phyloP scores from a whole-genome alignment of 2,888 invertebrate genomes.

The Mesoligia furuncula region DNA sequence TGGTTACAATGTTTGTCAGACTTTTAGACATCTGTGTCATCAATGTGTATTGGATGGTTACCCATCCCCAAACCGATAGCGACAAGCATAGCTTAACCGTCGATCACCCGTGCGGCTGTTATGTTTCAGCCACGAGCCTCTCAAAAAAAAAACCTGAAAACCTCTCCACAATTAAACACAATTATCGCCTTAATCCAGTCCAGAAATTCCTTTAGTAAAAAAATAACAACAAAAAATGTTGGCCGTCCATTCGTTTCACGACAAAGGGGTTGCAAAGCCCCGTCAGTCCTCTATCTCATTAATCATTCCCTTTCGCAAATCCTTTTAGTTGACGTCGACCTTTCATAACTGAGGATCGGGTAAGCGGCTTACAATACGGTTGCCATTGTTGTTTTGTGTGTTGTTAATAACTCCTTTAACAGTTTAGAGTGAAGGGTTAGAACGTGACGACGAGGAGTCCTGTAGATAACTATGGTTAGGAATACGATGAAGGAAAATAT shows the following conservation, averaged over 20 bases:
- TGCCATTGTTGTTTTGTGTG: conserved; percentile 26
- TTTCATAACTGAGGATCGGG: conserved; percentile 69
- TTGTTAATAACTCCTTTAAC: conserved; percentile 33
- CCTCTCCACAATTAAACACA: background rate
- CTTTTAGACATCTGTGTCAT: background rate
- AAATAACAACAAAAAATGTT: conserved; percentile 36
- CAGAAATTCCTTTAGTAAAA: conserved; percentile 23
- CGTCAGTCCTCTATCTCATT: conserved; percentile 70
- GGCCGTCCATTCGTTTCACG: conserved; percentile 34
- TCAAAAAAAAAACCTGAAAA: background rate
- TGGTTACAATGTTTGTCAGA: background rate
- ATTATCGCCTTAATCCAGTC: conserved; percentile 32
- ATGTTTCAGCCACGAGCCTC: background rate
- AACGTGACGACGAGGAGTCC: background rate
- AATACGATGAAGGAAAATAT: background rate
- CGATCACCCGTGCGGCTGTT: background rate
- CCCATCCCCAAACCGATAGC: no score
- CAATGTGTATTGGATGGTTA: no score
- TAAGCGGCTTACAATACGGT: conserved; percentile 72
- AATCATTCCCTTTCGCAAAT: conserved; percentile 77
- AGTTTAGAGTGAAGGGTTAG: background rate
- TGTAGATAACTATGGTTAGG: background rate
- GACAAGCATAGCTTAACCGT: background rate
- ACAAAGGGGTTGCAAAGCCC: conserved; percentile 67
- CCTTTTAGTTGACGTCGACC: conserved; percentile 73